phyloP scores from a whole-genome alignment of 2,888 invertebrate genomes.

The Polyploca ridens region DNA sequence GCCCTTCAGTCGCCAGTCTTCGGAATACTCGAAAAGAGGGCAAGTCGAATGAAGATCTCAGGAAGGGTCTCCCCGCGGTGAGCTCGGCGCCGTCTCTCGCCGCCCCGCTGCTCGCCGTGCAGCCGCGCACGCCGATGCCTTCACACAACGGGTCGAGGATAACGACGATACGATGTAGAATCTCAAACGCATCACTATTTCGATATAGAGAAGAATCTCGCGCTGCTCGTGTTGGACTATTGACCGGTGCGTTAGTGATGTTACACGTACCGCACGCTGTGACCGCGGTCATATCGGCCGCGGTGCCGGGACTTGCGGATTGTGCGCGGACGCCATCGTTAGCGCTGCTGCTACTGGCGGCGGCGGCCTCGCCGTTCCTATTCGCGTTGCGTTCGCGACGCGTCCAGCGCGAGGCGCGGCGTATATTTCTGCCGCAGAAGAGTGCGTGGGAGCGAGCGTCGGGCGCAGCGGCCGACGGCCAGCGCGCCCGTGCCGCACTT shows the following conservation, averaged over 20 bases:
- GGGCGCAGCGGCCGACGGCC: conserved; percentile 81
- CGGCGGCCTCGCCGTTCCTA: conserved; percentile 89
- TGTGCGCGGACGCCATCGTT: conserved; percentile 78
- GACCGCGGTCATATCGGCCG: conserved; percentile 62
- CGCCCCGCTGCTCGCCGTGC: conserved; percentile 64
- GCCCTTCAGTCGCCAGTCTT: conserved; percentile 77
- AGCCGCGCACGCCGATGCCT: conserved; percentile 75
- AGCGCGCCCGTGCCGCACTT: conserved; percentile 73
- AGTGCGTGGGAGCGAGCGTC: conserved; percentile 82
- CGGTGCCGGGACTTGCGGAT: conserved; percentile 80
- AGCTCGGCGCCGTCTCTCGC: conserved; percentile 82
- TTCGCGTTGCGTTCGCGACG: conserved; percentile 91
- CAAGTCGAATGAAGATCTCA: conserved; percentile 70
- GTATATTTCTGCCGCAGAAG: conserved; percentile 70
- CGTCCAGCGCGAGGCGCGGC: conserved; percentile 80
- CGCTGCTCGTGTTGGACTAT: conserved; percentile 90
- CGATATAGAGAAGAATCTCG: conserved; percentile 94
- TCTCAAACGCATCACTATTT: conserved; percentile 93
- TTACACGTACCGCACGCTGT: conserved; percentile 88
- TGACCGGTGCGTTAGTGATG: conserved; percentile 89
- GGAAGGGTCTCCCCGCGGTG: conserved; percentile 74
- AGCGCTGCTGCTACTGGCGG: conserved; percentile 84
- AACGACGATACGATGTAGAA: conserved; percentile 90
- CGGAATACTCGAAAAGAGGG: conserved; percentile 72
- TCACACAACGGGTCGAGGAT: conserved; percentile 85